Evolutionary conservation across 2,113 vertebrate species (phyloP), one percentile per base, ranked within the genome.

Genomic region (Hyaena hyaena): DNA sequence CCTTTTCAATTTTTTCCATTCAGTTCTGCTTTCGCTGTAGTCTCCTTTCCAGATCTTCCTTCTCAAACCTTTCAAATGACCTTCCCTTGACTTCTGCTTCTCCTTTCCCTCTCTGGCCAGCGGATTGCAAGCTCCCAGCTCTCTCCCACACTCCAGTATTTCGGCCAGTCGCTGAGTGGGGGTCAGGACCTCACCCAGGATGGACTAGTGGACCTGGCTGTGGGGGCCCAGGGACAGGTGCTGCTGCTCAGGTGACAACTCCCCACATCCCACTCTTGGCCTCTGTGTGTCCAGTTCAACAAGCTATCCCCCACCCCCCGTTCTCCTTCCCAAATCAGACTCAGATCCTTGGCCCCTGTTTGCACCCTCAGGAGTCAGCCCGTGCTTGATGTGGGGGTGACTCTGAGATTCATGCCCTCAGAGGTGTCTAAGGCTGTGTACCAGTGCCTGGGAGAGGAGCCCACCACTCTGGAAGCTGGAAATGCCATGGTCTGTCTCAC

Each of bases 101-200:
- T 82, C n/a, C 31, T 71, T 76, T 33, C 26, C 48, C 79, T 85
- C 61, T 76, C 90, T n/a, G 63, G 23, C 15, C 95, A 99, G 99
- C 98, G 97, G 93, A 98, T 99, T 73, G 0, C n/a, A 0, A 99
- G 98, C 7, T 50, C 92, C 55, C 82, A 66, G 1, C 12, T 99
- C 12, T 2, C 80, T 5, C 4, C 31, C 2, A 23, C 53, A 1
- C 96, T 99, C 21, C 98, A 95, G 68, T 98, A 99, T 88, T 99
- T 99, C 33, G 99, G 99, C 53, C 98, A 98, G 68, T 98, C 99
- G 0, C 81, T 99, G 65, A 97, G 98, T 6, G 99, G 99, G 4
- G 81, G 96, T 24, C 97, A 96, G 11, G 99, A 99, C 58, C 98
- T 99, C 7, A 98, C 98, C 0, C 77, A 96, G 2, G 99, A 99